Base-by-base conservation (phyloP, 1,140 invertebrate genomes). In the Solenopsis invicta region DNA sequence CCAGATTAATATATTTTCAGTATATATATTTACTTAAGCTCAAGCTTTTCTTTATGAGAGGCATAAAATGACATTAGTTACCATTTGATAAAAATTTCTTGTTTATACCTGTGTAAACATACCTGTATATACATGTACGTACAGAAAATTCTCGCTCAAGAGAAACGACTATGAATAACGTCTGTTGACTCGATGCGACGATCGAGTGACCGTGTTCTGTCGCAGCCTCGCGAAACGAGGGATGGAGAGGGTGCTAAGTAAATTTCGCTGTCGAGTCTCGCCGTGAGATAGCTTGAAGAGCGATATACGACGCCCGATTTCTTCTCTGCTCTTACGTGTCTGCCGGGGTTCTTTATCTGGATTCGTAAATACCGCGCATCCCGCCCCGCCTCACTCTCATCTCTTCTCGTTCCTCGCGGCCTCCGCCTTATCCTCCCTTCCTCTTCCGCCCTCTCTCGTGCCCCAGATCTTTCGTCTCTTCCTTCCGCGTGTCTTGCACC, bases 191-290 rank as follows among this genome's bases (percentile, higher is more conserved):
- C 16, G 34, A 8, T 13, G 41, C 24, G n/a, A 16, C 54, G 24
- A 86, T 88, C 52, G 50, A 85, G 69, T 29, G 41, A 3, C 34
- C 16, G 18, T 48, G 64, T 84, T 72, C 34, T 59, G 66, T 52
- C 37, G 13, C 29, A 10, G 34, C 12, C 21, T 69, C 56, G 56
- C 24, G 37, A 61, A 62, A 50, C 56, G 56, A 71, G 71, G 61
- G 66, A 86, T 37, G 77, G 41, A 62, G 16, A 24, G 85, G 81
- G 76, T 87, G 29, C 37, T 90, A 90, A 90, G 82, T 90, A 90
- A 90, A 90, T 90, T 90, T 84, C 72, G 24, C 21, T 90, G 86
- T 90, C 77, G 77, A 13, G 29, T 52, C 37, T 75, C 66, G 16
- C n/a, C 52, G 12, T 85, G 61, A 90, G 84, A 88, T 78, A 67